Evolutionary conservation across 2,797 vertebrate species (phyloP).

Genomic region (Aythya fuligula): DNA sequence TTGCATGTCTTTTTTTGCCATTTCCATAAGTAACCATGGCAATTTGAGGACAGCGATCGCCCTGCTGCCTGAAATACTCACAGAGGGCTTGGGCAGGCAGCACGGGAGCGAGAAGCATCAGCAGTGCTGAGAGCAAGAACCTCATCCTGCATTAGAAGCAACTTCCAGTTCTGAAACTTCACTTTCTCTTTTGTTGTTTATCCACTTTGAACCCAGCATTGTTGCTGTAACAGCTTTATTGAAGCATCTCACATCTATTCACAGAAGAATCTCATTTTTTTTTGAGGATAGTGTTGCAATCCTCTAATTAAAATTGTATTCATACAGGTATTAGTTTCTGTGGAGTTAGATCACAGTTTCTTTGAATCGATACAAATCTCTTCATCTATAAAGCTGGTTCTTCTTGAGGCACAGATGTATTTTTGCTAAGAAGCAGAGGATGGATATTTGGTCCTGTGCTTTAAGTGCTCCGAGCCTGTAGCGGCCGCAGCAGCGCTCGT

Average conservation of each 20-base stretch:
- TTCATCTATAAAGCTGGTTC: not conserved
- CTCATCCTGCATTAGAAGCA: not conserved
- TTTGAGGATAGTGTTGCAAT: not conserved
- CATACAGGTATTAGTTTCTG: not conserved
- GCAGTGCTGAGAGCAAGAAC: not conserved
- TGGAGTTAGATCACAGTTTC: not conserved
- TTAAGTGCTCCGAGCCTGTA: not conserved
- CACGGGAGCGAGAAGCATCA: not conserved
- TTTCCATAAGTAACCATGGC: not conserved
- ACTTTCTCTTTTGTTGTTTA: not conserved
- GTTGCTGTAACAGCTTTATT: not conserved
- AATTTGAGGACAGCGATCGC: not conserved
- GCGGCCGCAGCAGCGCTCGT: not conserved
- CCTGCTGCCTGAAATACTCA: not conserved
- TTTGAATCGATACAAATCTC: not conserved
- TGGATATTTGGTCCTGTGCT: not conserved
- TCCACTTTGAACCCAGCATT: not conserved
- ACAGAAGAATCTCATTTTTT: not conserved
- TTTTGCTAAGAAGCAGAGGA: not conserved
- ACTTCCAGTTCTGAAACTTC: not conserved
- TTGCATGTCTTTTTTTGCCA: not conserved
- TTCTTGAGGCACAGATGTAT: not conserved
- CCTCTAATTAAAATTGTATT: rapidly evolving
- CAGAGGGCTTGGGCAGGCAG: not conserved
- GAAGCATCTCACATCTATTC: rapidly evolving